Conservation (phyloP, 2,888 invertebrate species). For the Bugulina stolonifera region DNA sequence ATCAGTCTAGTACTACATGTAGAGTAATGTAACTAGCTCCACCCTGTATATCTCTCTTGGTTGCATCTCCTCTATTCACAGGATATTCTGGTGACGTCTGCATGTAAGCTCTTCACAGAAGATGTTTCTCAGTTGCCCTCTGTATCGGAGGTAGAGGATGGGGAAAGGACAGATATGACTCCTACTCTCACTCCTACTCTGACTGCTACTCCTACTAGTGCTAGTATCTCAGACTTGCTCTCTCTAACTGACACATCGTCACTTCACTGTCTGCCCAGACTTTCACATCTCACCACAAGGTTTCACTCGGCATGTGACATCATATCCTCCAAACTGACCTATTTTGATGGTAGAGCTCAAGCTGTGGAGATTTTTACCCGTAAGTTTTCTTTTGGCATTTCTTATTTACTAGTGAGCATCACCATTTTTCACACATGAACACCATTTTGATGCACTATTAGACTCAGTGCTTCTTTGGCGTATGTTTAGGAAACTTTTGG, state of each 20-base stretch:
- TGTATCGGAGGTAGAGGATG: neutral
- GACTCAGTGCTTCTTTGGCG: too few relatives aligned
- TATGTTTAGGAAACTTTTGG: too few relatives aligned
- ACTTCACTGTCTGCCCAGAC: constrained; percentile 8
- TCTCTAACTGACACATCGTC: neutral
- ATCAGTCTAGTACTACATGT: too few relatives aligned
- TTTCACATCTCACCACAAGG: constrained; percentile 2
- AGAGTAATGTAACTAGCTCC: too few relatives aligned
- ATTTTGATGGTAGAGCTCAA: neutral
- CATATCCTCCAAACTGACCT: neutral
- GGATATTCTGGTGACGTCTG: neutral
- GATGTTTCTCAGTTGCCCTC: constrained; percentile 17
- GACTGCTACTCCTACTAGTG: neutral
- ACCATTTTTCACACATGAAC: too few relatives aligned
- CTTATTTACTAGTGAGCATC: too few relatives aligned
- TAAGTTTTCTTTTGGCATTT: neutral
- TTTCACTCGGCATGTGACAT: neutral
- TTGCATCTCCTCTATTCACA: neutral
- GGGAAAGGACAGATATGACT: neutral
- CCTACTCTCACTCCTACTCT: neutral
- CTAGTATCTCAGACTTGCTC: neutral
- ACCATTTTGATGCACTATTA: too few relatives aligned
- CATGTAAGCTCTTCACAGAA: constrained; percentile 11
- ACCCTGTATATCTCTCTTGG: too few relatives aligned
- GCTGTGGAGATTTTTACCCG: neutral